phyloP scores from a whole-genome alignment of 2,797 vertebrate species.

The Cyprinodon diabolis region DNA sequence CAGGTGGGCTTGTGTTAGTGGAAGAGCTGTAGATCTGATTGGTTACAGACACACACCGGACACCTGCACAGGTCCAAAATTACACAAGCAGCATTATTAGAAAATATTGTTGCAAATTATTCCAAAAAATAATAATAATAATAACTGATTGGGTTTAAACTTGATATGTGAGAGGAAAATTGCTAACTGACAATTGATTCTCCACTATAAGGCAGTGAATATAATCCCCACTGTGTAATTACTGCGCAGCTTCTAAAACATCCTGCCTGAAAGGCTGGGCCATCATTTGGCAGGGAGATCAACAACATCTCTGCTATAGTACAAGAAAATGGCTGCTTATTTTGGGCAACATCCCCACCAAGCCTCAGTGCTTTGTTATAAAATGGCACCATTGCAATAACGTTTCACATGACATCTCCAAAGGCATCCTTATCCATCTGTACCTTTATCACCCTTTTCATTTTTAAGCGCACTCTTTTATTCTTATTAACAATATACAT shows the following conservation, averaged over 20 bases:
- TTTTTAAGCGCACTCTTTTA: neutral
- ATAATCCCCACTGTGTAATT: slow-evolving; percentile 10
- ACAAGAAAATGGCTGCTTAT: slow-evolving; percentile 74
- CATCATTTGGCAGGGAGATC: slow-evolving; percentile 45
- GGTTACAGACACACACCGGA: slow-evolving; percentile 56
- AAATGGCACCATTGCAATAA: slow-evolving; percentile 15
- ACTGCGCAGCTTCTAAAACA: slow-evolving; percentile 19
- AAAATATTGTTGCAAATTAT: neutral
- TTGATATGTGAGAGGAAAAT: neutral
- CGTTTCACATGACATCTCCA: neutral
- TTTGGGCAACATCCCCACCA: slow-evolving; percentile 36
- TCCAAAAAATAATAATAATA: neutral
- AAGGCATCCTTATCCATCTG: neutral
- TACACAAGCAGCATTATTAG: neutral
- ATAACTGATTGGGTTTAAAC: neutral
- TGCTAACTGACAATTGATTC: slow-evolving; percentile 11
- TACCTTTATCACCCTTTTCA: neutral
- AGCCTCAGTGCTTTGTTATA: slow-evolving; percentile 42
- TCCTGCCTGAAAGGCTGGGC: slow-evolving; percentile 26
- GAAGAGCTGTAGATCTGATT: slow-evolving; percentile 56
- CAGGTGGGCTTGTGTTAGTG: slow-evolving; percentile 18
- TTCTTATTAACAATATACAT: rapidly evolving
- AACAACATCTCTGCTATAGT: slow-evolving; percentile 48
- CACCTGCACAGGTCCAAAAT: slow-evolving; percentile 60
- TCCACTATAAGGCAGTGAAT: slow-evolving; percentile 16